Conservation (phyloP, 1,140 invertebrate species). For the Charaxes varanes region DNA sequence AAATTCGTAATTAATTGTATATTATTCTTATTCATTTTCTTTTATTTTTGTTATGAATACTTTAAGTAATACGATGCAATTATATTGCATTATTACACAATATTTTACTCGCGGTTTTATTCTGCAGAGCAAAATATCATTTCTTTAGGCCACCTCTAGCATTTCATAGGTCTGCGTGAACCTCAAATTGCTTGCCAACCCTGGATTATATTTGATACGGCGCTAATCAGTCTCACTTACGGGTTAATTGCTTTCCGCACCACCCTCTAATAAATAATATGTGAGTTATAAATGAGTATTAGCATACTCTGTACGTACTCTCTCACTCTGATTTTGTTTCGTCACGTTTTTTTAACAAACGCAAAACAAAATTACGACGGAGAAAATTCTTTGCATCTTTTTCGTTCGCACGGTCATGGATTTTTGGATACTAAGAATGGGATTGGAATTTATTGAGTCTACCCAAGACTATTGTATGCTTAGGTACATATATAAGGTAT, state of each 20-base stretch:
- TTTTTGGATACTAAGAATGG: no score
- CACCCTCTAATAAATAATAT: constrained; percentile 30
- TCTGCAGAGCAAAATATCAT: background rate
- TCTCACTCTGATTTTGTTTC: background rate
- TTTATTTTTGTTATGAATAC: background rate
- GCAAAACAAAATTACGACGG: no score
- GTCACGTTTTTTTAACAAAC: background rate
- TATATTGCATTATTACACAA: background rate
- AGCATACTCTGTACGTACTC: no score
- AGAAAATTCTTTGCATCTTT: no score
- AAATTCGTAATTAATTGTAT: no score
- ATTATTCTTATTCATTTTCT: no score
- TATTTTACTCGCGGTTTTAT: background rate
- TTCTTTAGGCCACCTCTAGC: constrained; percentile 1
- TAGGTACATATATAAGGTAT: no score
- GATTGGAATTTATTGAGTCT: no score
- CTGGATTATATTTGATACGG: constrained; percentile 55
- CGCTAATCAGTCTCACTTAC: constrained; percentile 58
- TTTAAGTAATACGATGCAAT: no score
- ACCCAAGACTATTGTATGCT: no score
- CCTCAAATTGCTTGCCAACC: constrained; percentile 42
- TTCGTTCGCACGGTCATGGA: no score
- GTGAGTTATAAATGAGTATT: no score
- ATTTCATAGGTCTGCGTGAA: constrained; percentile 17
- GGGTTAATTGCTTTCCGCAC: constrained; percentile 50